Base-by-base conservation (phyloP, 2,113 vertebrate genomes). In the Nannospalax galili region DNA sequence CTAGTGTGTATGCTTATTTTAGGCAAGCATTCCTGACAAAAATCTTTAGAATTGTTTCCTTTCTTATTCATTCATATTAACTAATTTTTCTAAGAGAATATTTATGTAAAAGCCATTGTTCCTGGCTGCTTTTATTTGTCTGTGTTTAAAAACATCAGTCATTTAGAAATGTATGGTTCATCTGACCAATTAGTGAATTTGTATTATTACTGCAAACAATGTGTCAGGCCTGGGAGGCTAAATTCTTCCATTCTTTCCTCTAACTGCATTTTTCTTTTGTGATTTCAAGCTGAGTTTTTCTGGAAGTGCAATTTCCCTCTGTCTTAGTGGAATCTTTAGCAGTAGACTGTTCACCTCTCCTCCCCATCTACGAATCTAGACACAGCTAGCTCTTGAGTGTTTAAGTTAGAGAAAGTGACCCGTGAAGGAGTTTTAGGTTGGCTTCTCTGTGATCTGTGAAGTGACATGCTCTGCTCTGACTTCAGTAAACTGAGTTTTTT, bases 181-280 rank as follows among this genome's bases (percentile, higher is more conserved):
- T 32, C 3, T 73, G 80, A 80, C 58, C 95, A 92, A 65, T 92
- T 64, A 77, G 28, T 40, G 35, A 81, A 74, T 78, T 90, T 56
- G 32, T 79, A 30, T 94, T 87, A 78, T 90, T 30, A 45, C 26
- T 17, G 90, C 48, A 56, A 7, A 87, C 19, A 96, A 91, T 80
- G 42, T 70, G 69, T 37, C 74, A 90, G 64, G 81, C n/a, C 40
- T 92, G 22, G 22, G 37, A 87, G 16, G 11, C 7, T 60, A 70
- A 78, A 89, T 74, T 72, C 70, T 95, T 92, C 84, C 84, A 56
- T 86, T 82, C 77, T 94, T 97, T 82, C 28, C 81, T 96, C 70
- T 67, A 91, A 67, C 75, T 92, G 73, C 82, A 15, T 95, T 87
- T 96, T 94, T 10, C 28, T 67, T 94, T 12, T 0, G 6, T 95